A percentile compares a stretch with the other conserved stretches of the same genome.
Conservation (phyloP, 2,113 vertebrate genomes). For the Sander vitreus region DNA sequence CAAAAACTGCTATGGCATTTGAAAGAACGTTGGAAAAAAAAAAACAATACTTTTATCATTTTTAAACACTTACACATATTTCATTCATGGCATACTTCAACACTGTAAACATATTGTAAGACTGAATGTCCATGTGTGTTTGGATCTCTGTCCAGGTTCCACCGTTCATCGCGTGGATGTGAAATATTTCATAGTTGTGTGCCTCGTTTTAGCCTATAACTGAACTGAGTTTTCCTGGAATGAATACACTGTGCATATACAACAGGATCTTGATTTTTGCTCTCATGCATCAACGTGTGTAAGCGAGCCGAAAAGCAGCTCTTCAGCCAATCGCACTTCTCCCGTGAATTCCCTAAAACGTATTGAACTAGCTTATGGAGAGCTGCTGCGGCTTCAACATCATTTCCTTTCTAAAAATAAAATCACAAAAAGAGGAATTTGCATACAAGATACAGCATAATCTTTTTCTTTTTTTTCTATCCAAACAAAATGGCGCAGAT, state of each 20-base stretch:
- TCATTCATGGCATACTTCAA: slow-evolving; percentile 98
- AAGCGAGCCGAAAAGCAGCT: slow-evolving; percentile 46
- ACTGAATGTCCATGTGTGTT: slow-evolving; percentile 91
- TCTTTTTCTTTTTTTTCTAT: slow-evolving; percentile 23
- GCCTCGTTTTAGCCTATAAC: slow-evolving; percentile 49
- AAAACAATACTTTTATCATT: slow-evolving; percentile 91
- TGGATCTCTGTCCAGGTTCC: slow-evolving; percentile 55
- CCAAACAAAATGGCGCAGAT: slow-evolving; percentile 49
- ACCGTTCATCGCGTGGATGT: slow-evolving; percentile 22
- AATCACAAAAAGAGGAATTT: slow-evolving; percentile 88
- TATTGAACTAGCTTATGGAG: slow-evolving; percentile 54
- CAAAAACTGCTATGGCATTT: slow-evolving; percentile 90
- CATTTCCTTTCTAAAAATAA: slow-evolving; percentile 84
- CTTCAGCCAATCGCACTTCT: slow-evolving; percentile 36
- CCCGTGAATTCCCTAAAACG: slow-evolving; percentile 37
- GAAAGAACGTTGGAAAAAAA: slow-evolving; percentile 90
- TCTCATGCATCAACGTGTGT: slow-evolving; percentile 49
- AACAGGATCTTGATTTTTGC: slow-evolving; percentile 58
- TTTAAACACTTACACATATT: slow-evolving; percentile 96
- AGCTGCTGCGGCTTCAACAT: slow-evolving; percentile 36
- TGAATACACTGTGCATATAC: slow-evolving; percentile 40
- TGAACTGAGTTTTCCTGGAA: slow-evolving; percentile 30
- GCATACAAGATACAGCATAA: slow-evolving; percentile 86
- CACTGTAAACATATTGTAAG: slow-evolving; percentile 99
- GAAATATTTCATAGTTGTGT: slow-evolving; percentile 44